Evolutionary conservation across 2,113 vertebrate genomes (phyloP), one percentile per base, ranked within the genome.

Genomic region (Beaufortia kweichowensis): DNA sequence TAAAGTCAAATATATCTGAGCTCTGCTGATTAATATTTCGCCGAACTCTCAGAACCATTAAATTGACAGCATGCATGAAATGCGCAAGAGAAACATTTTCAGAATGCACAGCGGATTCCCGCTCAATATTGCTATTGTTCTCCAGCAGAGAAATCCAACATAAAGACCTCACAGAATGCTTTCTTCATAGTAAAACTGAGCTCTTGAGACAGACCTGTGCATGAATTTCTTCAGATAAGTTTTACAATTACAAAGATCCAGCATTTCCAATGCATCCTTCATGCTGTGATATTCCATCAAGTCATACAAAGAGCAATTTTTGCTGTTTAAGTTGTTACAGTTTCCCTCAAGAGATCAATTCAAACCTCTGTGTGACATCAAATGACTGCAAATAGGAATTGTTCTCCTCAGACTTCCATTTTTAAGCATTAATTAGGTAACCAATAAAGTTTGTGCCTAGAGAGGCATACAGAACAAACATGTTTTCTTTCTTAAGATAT

Each of bases 1-100:
- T 15, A 14, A 70, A 56, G 29, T 12, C 48, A 56, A 9, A 24
- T 56, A 56, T 35, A 71, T 53, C 63, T 79, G 70, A 31, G n/a
- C 23, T 17, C 4, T 63, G 23, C 41, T 59, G n/a, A 62, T 50
- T 67, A 77, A 46, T 48, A n/a, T 56, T 65, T 65, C 1, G 53
- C 59, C 21, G 48, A 57, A 33, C 31, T 24, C 39, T 31, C 24
- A 57, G 24, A 70, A 29, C 28, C 55, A 62, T 76, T 69, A 63
- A 56, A 56, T 48, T 41, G 24, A 63, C 19, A 31, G 55, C 31
- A 28, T 29, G 39, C 15, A 26, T 28, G 9, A 9, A 46, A 46
- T 9, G 19, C 41, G 28, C 17, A 64, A 39, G 46, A 75, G 14
- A 17, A 55, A 33, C 10, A 67, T 75, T 65, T 41, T n/a, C 39